Base-by-base conservation (phyloP, 2,113 vertebrate genomes). In the Bombycilla garrulus region DNA sequence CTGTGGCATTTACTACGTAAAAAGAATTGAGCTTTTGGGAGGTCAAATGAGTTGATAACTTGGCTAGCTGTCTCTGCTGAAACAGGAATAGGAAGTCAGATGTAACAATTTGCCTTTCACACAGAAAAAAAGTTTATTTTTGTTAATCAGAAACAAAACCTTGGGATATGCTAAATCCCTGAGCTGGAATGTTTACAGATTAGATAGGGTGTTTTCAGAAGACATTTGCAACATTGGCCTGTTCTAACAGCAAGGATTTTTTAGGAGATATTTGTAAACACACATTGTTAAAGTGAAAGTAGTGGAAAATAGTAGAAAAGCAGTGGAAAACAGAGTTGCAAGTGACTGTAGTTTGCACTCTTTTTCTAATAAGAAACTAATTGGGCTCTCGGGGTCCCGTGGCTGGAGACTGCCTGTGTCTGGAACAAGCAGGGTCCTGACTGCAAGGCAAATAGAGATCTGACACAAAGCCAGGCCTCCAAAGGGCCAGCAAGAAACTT, bases 71-170 rank as follows among this genome's bases (percentile, higher is more conserved):
- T 48, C 53, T 69, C 64, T 71, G 76, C 19, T 79, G 64, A 86
- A 90, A 92, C 76, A 83, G 56, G 82, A 94, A 93, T 77, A 80
- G 95, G 76, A 96, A 95, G 86, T 90, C 85, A 90, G 71, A 93
- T 80, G 62, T 65, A 94, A 94, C 62, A 72, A 76, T 80, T 80
- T 73, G 66, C 85, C 79, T 90, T 84, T 86, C 72, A 94, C 91
- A 93, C 44, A 88, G 82, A 70, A 90, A 81, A 81, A 48, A 35
- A 13, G 51, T 67, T 95, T 97, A 54, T 90, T 92, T 94, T 91
- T 70, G 62, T 90, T 86, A 71, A 83, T n/a, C 0, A 0, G 31
- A 70, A 94, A 88, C 44, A 94, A 93, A 94, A 93, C 80, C 76
- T 91, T 78, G 50, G 38, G 51, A 81, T 86, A 50, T 2, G 20